Evolutionary conservation across 2,888 invertebrate species (phyloP), one percentile per base, ranked within the genome.

Genomic region (Ellobium chinense): DNA sequence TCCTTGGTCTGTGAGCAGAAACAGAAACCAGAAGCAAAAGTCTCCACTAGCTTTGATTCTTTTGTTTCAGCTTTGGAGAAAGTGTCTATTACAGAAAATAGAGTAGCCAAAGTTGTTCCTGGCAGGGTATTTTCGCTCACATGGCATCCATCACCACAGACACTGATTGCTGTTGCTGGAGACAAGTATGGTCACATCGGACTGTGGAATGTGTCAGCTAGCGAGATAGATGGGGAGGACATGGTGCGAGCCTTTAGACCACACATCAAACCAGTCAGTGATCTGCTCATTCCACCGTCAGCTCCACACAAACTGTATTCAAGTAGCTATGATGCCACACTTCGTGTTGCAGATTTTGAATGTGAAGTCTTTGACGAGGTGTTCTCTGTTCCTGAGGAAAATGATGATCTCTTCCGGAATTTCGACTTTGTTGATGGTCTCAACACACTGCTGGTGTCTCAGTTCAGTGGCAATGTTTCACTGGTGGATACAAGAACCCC

Each of bases 281-380:
- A 92, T 80, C 80, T 93, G 0, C 85, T 87, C 14, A 91, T 93
- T 82, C 88, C 89, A 31, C 80, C 82, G 0, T 79, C 82, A 34
- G 83, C 90, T 76, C 87, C 88, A 5, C 80, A 87, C 3, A 87
- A 89, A 62, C 58, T 92, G 4, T 88, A 88, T 81, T 87, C 90
- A 21, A 90, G 90, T 78, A 92, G 93, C 65, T 93, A 93, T 84
- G 94, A 94, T 87, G 93, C 93, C 0, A 91, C 92, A 3, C 85
- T 93, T 5, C 87, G 93, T 56, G 87, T 91, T 81, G 90, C 92
- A 46, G 92, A 94, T 87, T 81, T 94, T 68, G 86, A 91, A 56
- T 91, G 87, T 58, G 86, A 86, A 18, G 82, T 89, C 2, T 93
- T 93, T 88, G 88, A 91, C 70, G 89, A 91, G 87, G 93, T 92